Percentiles rank a stretch among this genome's conserved stretches.
phyloP scores from a whole-genome alignment of 2,888 invertebrate genomes.

The Malthinus flaveolus region DNA sequence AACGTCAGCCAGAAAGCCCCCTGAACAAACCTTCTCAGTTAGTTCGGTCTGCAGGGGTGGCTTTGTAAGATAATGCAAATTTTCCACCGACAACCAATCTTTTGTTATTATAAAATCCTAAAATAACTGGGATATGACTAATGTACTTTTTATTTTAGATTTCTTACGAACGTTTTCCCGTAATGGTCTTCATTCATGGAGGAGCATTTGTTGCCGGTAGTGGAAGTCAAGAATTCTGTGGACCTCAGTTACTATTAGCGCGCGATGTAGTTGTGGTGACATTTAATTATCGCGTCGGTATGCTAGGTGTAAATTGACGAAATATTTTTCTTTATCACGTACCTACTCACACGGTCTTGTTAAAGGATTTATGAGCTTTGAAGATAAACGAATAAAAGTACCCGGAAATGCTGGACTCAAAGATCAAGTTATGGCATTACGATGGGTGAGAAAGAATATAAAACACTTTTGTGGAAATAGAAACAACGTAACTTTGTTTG shows the following conservation, averaged over 20 bases:
- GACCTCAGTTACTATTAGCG: constrained; percentile 49
- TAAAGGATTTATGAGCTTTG: constrained; percentile 56
- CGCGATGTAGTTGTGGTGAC: constrained; percentile 50
- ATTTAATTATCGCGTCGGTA: constrained; percentile 51
- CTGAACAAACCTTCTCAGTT: too few relatives aligned
- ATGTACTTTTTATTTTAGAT: neutral
- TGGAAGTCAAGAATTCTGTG: constrained; percentile 44
- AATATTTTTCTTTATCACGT: neutral
- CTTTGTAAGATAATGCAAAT: too few relatives aligned
- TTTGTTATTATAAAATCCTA: too few relatives aligned
- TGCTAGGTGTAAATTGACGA: constrained; percentile 43
- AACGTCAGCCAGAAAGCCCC: too few relatives aligned
- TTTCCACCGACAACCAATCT: too few relatives aligned
- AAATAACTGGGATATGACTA: too few relatives aligned
- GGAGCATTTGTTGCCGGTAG: constrained; percentile 51
- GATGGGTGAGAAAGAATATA: constrained; percentile 59
- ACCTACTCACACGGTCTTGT: constrained; percentile 10
- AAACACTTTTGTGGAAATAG: constrained; percentile 58
- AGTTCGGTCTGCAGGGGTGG: too few relatives aligned
- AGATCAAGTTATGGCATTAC: constrained; percentile 58
- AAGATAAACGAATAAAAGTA: constrained; percentile 54
- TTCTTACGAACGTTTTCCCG: constrained; percentile 37
- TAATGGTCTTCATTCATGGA: constrained; percentile 55
- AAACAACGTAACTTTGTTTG: constrained; percentile 58
- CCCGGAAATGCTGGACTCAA: constrained; percentile 61